These are phyloP conservation scores for Bellardia bayeri DNA, from an alignment of 2,888 invertebrate species.

Conservation along the genomic window DNA sequence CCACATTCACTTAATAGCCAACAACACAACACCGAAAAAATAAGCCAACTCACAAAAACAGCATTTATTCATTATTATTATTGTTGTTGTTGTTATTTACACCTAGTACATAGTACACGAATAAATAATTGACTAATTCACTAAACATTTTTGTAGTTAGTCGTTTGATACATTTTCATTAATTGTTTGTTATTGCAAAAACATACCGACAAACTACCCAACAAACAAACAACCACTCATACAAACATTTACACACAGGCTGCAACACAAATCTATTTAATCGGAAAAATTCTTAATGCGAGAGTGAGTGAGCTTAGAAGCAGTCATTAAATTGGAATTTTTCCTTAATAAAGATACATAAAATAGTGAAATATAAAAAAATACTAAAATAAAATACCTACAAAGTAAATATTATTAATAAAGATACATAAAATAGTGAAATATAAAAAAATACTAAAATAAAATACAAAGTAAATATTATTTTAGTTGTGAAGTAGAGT, in stretches of 20 bases:
- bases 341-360: constrained; percentile 27
- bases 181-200: constrained; percentile 36
- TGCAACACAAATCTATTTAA: constrained; percentile 46
- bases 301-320: constrained; percentile 24
- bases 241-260: not conserved
- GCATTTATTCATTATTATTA: constrained; percentile 21
- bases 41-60: constrained; percentile 55
- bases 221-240: not conserved
- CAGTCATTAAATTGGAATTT: constrained; percentile 34
- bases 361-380: not conserved
- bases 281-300: constrained; percentile 55
- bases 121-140: constrained; percentile 11
- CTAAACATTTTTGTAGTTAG: constrained; percentile 14
- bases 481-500: not conserved
- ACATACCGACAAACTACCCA: not conserved
- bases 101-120: not conserved
- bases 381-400: not conserved
- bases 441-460: not conserved
- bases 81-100: constrained; percentile 40
- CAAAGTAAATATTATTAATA: not conserved
- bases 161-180: constrained; percentile 21
- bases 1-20: not conserved
- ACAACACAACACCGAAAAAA: constrained; percentile 29
- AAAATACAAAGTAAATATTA: not conserved
- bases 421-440: constrained; percentile 12